phyloP scores from a whole-genome alignment of 92 coral and sea anemone species.

The Palythoa grandiflora region DNA sequence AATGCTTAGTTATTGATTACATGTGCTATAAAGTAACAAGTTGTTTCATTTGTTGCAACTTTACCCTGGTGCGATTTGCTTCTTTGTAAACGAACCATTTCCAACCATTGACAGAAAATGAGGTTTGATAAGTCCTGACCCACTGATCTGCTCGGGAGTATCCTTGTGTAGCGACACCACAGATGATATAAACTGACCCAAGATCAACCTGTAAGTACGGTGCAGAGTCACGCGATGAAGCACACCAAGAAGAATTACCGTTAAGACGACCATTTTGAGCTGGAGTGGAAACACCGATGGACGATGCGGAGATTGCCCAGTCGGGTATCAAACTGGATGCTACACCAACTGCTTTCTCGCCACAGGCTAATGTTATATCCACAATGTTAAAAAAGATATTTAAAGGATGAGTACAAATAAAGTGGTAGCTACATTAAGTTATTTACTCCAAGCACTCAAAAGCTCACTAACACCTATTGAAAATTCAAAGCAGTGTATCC shows the following conservation, averaged over 20 bases:
- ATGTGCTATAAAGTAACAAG: too few species aligned
- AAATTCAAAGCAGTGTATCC: too few species aligned
- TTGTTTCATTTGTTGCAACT: neutral
- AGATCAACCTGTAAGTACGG: slow-evolving; percentile 56
- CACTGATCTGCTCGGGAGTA: slow-evolving; percentile 48
- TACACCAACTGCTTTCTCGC: slow-evolving; percentile 42
- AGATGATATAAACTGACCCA: slow-evolving; percentile 39
- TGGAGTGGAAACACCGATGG: slow-evolving; percentile 14
- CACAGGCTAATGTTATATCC: slow-evolving; percentile 2
- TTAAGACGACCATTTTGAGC: slow-evolving; percentile 49
- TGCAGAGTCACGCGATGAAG: slow-evolving; percentile 5
- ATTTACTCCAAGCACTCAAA: too few species aligned
- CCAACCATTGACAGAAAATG: neutral
- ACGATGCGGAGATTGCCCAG: slow-evolving; percentile 38
- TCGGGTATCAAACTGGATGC: slow-evolving; percentile 6
- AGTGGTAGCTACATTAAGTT: neutral
- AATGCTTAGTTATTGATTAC: too few species aligned
- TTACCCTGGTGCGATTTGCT: neutral
- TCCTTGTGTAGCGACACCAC: slow-evolving; percentile 63
- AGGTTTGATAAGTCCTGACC: slow-evolving; percentile 43
- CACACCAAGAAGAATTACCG: slow-evolving; percentile 56
- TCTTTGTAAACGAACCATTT: slow-evolving; percentile 37
- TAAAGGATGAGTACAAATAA: neutral
- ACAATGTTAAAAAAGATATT: neutral
- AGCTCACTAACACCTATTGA: too few species aligned